These are phyloP conservation scores for Meloidogyne exigua DNA, from an alignment of 1,140 invertebrate genomes.

Conservation along the genomic window DNA sequence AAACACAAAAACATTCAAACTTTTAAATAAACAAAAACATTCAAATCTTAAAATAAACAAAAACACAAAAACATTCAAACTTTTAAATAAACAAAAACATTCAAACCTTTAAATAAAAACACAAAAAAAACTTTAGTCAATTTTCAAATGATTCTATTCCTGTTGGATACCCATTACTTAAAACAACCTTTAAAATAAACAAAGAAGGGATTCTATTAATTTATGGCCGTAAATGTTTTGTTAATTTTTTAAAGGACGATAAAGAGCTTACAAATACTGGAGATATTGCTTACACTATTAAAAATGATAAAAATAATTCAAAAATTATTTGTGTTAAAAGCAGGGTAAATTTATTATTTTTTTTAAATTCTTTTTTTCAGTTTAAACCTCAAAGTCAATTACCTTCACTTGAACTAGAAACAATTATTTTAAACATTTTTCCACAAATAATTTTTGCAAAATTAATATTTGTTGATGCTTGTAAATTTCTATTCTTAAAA, in stretches of 20 bases:
- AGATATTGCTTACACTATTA: neutral
- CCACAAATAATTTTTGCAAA: conserved; percentile 29
- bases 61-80: too few relatives aligned
- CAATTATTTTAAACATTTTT: neutral
- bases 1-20: too few relatives aligned
- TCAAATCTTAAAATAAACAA: neutral
- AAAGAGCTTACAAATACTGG: conserved; percentile 6
- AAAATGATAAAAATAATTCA: neutral
- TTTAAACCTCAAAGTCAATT: conserved; percentile 27
- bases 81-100: too few relatives aligned
- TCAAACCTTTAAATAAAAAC: too few relatives aligned
- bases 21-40: too few relatives aligned
- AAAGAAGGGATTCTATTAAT: conserved; percentile 8
- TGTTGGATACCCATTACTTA: neutral
- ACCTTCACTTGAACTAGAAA: conserved; percentile 25
- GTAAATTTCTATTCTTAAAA: conserved; percentile 28
- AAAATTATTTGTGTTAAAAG: conserved; percentile 9
- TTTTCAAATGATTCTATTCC: conserved; percentile 6
- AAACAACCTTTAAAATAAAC: neutral
- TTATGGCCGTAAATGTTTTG: conserved; percentile 8
- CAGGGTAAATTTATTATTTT: conserved; percentile 9
- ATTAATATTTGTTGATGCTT: conserved; percentile 6
- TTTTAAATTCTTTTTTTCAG: conserved; percentile 3
- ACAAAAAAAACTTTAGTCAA: conserved; percentile 12
- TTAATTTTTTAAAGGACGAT: conserved; percentile 1